phyloP scores from a whole-genome alignment of 2,797 vertebrate genomes.

The Clarias pachynema region DNA sequence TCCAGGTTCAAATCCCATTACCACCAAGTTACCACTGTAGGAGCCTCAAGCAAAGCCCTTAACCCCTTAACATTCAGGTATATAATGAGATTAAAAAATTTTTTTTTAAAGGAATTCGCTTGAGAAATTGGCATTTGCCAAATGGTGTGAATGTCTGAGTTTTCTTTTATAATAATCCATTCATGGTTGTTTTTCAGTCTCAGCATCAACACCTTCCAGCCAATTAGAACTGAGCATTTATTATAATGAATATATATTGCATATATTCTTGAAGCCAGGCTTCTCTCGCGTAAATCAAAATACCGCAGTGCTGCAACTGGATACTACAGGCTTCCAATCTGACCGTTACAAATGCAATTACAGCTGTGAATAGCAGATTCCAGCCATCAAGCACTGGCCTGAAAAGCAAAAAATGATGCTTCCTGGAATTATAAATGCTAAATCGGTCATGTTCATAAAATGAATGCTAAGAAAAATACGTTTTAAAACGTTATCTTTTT shows the following conservation, averaged over 20 bases:
- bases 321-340: background rate
- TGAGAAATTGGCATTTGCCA: no score
- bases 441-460: background rate
- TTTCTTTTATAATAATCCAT: background rate
- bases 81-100: no score
- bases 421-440: conserved; percentile 4
- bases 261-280: background rate
- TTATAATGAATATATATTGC: no score
- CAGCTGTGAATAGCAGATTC: background rate
- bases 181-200: background rate
- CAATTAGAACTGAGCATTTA: background rate
- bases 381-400: background rate
- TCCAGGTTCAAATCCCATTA: no score
- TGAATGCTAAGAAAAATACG: background rate
- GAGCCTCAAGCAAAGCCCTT: no score
- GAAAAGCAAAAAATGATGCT: conserved; percentile 2
- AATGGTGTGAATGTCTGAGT: no score
- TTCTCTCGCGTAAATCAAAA: background rate
- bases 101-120: no score
- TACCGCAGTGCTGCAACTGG: background rate
- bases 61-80: no score
- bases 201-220: background rate
- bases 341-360: conserved; percentile 12
- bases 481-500: background rate
- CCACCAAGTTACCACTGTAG: no score